A percentile compares a stretch with the other conserved stretches of the same genome.
Evolutionary conservation across 1,140 invertebrate genomes (phyloP).

Genomic region (Drosophila chauvacae): DNA sequence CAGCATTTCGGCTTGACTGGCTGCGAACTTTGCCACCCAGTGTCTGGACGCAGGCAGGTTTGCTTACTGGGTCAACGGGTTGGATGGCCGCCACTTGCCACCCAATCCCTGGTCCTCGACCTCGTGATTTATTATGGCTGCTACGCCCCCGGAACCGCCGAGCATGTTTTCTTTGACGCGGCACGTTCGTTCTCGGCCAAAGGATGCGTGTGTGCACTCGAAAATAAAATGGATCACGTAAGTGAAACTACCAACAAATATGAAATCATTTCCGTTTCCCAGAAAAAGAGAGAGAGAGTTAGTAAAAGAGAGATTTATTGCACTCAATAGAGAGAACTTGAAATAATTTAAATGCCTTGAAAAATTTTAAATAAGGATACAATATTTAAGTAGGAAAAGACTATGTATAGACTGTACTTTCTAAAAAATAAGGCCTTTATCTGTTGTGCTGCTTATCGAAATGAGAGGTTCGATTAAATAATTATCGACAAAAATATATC

Average conservation of each 20-base stretch:
- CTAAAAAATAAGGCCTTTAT: background rate
- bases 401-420: background rate
- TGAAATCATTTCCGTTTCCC: background rate
- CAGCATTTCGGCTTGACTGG: slow-evolving; percentile 61
- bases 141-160: slow-evolving; percentile 16
- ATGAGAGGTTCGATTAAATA: background rate
- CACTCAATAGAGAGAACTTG: background rate
- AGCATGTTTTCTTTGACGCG: slow-evolving; percentile 64
- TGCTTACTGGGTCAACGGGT: slow-evolving; percentile 69
- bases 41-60: slow-evolving; percentile 11
- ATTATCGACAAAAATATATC: background rate
- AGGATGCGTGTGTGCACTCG: slow-evolving; percentile 26
- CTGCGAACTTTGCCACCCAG: slow-evolving; percentile 51
- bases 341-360: background rate
- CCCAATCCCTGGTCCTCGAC: slow-evolving; percentile 3
- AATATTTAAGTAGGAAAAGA: too few relatives aligned
- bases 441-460: background rate
- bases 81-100: slow-evolving; percentile 18
- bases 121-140: slow-evolving; percentile 59
- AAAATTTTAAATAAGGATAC: background rate
- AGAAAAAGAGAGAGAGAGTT: background rate
- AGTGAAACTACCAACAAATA: slow-evolving; percentile 5
- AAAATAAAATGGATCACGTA: slow-evolving; percentile 19
- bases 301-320: background rate
- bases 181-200: slow-evolving; percentile 52